phyloP scores from a whole-genome alignment of 2,797 vertebrate genomes.

The Anguilla anguilla region DNA sequence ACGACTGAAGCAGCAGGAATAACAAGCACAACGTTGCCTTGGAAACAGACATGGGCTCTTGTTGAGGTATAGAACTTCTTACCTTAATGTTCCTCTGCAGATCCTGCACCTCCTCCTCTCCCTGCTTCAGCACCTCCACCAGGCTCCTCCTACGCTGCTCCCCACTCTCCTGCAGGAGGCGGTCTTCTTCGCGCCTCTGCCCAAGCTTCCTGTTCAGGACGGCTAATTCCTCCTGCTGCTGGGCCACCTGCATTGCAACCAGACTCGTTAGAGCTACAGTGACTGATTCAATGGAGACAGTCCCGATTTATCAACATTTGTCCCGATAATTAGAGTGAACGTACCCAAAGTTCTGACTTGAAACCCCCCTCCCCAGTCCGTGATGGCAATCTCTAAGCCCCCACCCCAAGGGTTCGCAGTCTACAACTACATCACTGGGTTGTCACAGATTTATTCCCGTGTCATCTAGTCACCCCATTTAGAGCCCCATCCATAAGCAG shows the following conservation, averaged over 20 bases:
- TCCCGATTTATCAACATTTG: background rate
- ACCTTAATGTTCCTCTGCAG: slow-evolving; percentile 74
- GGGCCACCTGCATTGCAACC: slow-evolving; percentile 58
- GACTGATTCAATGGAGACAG: background rate
- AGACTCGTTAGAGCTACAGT: background rate
- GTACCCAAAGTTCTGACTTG: background rate
- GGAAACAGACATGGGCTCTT: background rate
- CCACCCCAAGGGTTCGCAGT: no score
- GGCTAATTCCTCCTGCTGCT: slow-evolving; percentile 68
- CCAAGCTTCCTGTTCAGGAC: slow-evolving; percentile 67
- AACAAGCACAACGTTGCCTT: background rate
- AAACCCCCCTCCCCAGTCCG: background rate
- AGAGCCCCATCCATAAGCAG: no score
- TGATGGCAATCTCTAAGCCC: no score
- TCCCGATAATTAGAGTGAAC: background rate
- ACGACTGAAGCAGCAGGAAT: background rate
- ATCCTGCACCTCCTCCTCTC: slow-evolving; percentile 70
- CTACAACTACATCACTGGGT: no score
- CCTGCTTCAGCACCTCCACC: slow-evolving; percentile 68
- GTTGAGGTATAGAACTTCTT: background rate
- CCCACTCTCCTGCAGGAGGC: slow-evolving; percentile 65
- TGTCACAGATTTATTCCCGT: no score
- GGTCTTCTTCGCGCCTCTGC: slow-evolving; percentile 72
- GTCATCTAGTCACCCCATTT: no score
- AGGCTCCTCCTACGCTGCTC: slow-evolving; percentile 69